Evolutionary conservation across 1,140 invertebrate genomes (phyloP).

Genomic region (Leguminivora glycinivorella): DNA sequence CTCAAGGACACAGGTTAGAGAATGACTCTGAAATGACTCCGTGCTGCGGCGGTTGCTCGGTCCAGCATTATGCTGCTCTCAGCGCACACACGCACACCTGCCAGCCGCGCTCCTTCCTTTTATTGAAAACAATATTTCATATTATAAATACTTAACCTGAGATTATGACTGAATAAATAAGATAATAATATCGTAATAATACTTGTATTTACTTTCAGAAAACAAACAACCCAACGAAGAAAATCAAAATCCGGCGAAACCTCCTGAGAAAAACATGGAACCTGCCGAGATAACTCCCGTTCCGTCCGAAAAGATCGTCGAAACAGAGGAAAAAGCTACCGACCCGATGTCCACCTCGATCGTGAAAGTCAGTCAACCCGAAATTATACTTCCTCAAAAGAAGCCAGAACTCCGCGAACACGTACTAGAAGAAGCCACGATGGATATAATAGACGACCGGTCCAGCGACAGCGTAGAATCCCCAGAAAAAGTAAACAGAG

Average conservation of each 20-base stretch:
- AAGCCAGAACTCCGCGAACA: background rate
- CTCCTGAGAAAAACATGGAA: background rate
- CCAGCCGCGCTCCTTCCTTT: slow-evolving; percentile 57
- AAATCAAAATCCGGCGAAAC: background rate
- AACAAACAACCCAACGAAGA: slow-evolving; percentile 31
- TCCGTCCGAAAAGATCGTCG: background rate
- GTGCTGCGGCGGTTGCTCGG: slow-evolving; percentile 83
- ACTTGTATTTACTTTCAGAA: slow-evolving; percentile 36
- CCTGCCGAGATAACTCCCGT: slow-evolving; percentile 23
- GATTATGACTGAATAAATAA: too few relatives aligned
- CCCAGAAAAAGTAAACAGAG: slow-evolving; percentile 34
- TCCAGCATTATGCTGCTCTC: slow-evolving; percentile 83
- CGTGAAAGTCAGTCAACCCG: background rate
- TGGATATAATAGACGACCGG: slow-evolving; percentile 37
- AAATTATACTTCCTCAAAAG: slow-evolving; percentile 4
- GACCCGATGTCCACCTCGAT: background rate
- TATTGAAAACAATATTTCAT: too few relatives aligned
- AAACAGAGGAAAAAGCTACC: background rate
- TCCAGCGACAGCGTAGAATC: slow-evolving; percentile 36
- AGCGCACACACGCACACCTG: slow-evolving; percentile 82
- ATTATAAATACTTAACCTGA: slow-evolving; percentile 50
- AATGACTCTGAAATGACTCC: too few relatives aligned
- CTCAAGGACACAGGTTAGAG: slow-evolving; percentile 43
- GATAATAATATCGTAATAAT: too few relatives aligned
- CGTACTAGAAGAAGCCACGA: slow-evolving; percentile 33